Percentiles rank a stretch among this genome's conserved stretches.
Conservation (phyloP, 2,888 invertebrate species). For the Sphaeridia pumilis region DNA sequence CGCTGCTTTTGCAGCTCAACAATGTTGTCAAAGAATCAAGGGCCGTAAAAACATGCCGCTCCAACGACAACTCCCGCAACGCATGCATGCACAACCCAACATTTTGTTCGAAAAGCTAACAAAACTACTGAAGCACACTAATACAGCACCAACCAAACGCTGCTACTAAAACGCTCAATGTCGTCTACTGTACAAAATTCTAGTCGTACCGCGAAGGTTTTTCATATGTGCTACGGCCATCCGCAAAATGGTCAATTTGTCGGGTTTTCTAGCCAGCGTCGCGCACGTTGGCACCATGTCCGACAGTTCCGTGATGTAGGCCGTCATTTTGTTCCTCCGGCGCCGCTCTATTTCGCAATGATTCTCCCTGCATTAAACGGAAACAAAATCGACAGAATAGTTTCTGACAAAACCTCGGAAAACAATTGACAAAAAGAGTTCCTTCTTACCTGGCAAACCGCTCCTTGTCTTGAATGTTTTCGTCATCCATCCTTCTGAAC, state of each 20-base stretch:
- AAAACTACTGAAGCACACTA: no score
- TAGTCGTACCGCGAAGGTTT: conserved; percentile 82
- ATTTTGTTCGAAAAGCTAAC: no score
- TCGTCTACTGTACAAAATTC: no score
- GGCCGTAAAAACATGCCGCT: no score
- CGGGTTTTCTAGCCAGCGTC: conserved; percentile 93
- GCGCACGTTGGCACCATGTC: conserved; percentile 99
- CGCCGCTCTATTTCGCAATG: conserved; percentile 98
- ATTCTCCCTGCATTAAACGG: conserved; percentile 70
- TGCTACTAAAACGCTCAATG: no score
- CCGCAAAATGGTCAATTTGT: conserved; percentile 94
- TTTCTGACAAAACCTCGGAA: conserved; percentile 15
- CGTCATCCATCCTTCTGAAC: conserved; percentile 86
- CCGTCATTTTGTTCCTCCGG: conserved; percentile 98
- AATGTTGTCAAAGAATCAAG: no score
- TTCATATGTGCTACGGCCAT: conserved; percentile 99
- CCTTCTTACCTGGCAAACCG: conserved; percentile 77
- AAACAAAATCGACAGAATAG: conserved; percentile 34
- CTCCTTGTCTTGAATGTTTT: conserved; percentile 91
- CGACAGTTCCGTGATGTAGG: conserved; percentile 97
- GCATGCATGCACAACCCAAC: no score
- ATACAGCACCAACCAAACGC: no score
- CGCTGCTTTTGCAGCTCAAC: no score
- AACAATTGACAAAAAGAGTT: conserved; percentile 4
- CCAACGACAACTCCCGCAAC: no score